phyloP scores from a whole-genome alignment of 2,113 vertebrate genomes.

The Aptenodytes forsteri region DNA sequence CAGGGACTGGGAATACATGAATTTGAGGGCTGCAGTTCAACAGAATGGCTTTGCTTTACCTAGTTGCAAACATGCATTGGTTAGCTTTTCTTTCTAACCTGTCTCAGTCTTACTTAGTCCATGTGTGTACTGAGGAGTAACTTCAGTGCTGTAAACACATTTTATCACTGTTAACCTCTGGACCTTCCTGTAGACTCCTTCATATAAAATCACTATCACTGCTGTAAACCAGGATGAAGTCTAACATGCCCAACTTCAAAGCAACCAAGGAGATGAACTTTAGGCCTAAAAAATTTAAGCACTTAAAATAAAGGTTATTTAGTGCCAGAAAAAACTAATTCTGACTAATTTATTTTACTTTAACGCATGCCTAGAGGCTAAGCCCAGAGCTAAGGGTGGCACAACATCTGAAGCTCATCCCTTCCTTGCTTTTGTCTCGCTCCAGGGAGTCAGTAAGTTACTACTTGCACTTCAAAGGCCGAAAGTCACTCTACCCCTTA shows the following conservation, averaged over 20 bases:
- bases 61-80: background rate
- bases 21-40: background rate
- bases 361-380: background rate
- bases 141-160: background rate
- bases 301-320: constrained; percentile 32
- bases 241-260: background rate
- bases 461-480: background rate
- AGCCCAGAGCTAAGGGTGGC: background rate
- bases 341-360: constrained; percentile 11
- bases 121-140: background rate
- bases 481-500: background rate
- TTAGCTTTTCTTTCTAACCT: background rate
- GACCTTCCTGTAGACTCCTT: background rate
- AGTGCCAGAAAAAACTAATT: background rate
- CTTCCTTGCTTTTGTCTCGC: background rate
- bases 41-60: background rate
- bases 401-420: background rate
- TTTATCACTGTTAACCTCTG: background rate
- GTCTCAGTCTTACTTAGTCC: background rate
- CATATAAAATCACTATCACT: background rate
- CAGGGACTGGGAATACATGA: background rate
- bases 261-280: background rate
- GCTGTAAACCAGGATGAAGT: background rate
- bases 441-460: background rate
- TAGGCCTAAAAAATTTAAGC: background rate